Conservation (phyloP, 2,888 invertebrate genomes). For the Nasonia oneida region DNA sequence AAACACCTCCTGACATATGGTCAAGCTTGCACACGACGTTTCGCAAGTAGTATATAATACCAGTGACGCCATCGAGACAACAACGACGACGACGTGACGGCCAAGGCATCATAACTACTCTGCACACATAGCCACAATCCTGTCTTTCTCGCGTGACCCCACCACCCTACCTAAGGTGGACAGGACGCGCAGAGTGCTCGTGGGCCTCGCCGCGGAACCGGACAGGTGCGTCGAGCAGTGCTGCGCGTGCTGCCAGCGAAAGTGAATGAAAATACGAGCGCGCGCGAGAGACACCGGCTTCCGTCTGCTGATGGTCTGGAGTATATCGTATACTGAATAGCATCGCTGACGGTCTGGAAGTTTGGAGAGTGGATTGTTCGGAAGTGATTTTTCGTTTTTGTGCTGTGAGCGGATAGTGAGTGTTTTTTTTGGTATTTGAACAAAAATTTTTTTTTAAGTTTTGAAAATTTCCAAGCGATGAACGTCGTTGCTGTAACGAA, state of each 20-base stretch:
- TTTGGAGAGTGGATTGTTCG: not conserved
- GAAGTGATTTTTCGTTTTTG: not conserved
- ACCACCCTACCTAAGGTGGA: constrained; percentile 17
- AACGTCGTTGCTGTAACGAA: no score
- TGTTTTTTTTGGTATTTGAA: not conserved
- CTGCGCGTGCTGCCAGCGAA: not conserved
- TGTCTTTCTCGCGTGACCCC: constrained; percentile 27
- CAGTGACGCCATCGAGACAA: not conserved
- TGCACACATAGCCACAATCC: not conserved
- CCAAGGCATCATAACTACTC: constrained; percentile 16
- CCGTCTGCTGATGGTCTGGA: not conserved
- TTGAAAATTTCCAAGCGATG: not conserved
- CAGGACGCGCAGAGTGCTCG: not conserved
- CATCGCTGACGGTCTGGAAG: not conserved
- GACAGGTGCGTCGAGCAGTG: constrained; percentile 43
- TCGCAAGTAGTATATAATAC: not conserved
- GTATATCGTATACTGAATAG: not conserved
- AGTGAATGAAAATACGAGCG: constrained; percentile 16
- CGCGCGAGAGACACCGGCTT: not conserved
- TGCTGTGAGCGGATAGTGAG: constrained; percentile 1
- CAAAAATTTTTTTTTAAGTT: not conserved
- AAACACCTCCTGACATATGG: not conserved
- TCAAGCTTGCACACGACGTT: not conserved
- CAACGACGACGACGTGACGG: not conserved
- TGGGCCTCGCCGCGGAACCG: constrained; percentile 31